These are phyloP conservation scores for Callithrix jacchus DNA, from an alignment of 2,113 vertebrate species.

Conservation along the genomic window DNA sequence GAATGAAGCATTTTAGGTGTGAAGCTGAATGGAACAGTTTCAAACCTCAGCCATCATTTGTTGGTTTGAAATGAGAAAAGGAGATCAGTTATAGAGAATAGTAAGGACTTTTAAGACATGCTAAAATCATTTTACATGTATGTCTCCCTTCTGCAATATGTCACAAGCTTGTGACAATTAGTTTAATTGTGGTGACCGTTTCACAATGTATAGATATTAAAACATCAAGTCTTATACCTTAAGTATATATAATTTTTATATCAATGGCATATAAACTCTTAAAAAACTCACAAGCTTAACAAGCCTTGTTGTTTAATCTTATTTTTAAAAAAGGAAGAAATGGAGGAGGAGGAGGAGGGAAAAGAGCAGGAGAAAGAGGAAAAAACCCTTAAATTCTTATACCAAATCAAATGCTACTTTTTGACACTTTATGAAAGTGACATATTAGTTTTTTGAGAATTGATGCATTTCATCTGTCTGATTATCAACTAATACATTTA, in stretches of 20 bases:
- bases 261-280: neutral
- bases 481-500: neutral
- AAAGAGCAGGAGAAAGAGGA: neutral
- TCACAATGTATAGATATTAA: neutral
- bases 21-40: neutral
- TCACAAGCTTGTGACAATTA: neutral
- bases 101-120: neutral
- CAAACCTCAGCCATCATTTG: neutral
- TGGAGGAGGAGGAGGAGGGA: neutral
- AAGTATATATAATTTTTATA: neutral
- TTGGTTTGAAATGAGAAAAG: neutral
- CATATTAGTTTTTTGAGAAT: neutral
- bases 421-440: neutral
- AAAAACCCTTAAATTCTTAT: neutral
- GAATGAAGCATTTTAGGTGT: neutral
- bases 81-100: neutral
- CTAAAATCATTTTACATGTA: neutral
- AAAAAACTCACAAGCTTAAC: neutral
- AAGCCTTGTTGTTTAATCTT: neutral
- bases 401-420: slow-evolving; percentile 12
- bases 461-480: neutral
- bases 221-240: neutral
- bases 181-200: neutral
- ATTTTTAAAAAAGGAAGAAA: neutral
- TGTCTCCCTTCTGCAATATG: neutral